These are phyloP conservation scores for Hippasteria phrygiana DNA, from an alignment of 53 echinoderm and acorn worm genomes.

Conservation along the genomic window DNA sequence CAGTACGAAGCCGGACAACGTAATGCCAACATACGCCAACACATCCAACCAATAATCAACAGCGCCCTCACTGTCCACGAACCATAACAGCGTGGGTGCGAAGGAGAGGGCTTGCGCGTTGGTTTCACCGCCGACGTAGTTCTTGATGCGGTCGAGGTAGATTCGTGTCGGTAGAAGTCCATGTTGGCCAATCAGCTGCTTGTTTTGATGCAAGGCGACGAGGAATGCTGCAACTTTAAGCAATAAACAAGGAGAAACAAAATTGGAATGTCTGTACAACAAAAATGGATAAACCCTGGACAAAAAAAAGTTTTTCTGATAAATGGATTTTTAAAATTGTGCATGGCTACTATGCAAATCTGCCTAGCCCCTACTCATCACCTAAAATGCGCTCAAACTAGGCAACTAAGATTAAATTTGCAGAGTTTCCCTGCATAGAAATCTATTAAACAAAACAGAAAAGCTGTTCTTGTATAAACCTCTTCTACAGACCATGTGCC, in stretches of 20 bases:
- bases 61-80: slow-evolving; percentile 70
- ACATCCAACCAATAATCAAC: slow-evolving; percentile 88
- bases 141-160: slow-evolving; percentile 85
- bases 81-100: slow-evolving; percentile 94
- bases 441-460: no score
- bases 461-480: no score
- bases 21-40: slow-evolving; percentile 83
- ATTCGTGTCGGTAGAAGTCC: slow-evolving; percentile 86
- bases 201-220: slow-evolving; percentile 96
- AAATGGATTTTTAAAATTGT: no score
- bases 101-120: slow-evolving; percentile 76
- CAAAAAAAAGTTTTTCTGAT: no score
- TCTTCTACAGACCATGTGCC: no score
- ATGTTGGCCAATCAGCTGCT: slow-evolving; percentile 76
- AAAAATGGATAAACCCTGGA: no score
- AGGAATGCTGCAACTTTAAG: slow-evolving; percentile 88
- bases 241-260: background rate
- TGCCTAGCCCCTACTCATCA: no score
- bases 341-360: no score
- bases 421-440: no score
- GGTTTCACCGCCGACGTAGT: slow-evolving; percentile 74
- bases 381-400: no score
- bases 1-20: slow-evolving; percentile 76
- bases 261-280: background rate
- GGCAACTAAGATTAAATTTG: no score